Evolutionary conservation across 2,888 invertebrate genomes (phyloP).

Genomic region (Andrena marginata): DNA sequence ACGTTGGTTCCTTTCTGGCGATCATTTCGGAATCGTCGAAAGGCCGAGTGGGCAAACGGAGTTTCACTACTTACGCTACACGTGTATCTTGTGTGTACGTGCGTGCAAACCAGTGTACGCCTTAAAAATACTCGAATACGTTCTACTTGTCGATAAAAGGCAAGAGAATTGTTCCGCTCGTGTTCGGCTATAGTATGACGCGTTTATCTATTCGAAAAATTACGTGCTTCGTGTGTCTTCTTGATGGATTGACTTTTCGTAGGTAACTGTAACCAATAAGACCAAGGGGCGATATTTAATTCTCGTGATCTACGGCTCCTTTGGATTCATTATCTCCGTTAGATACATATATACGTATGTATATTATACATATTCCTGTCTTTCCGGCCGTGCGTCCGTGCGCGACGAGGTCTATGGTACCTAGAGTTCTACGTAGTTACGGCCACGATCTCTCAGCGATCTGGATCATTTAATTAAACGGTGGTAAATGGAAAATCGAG

Average conservation of each 20-base stretch:
- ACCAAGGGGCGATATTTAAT: constrained; percentile 55
- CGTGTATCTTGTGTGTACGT: constrained; percentile 44
- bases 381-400: constrained; percentile 43
- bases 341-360: constrained; percentile 39
- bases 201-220: constrained; percentile 63
- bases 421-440: constrained; percentile 66
- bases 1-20: constrained; percentile 19
- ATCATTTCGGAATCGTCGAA: constrained; percentile 32
- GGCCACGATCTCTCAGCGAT: constrained; percentile 68
- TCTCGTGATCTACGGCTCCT: constrained; percentile 47
- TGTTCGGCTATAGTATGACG: constrained; percentile 72
- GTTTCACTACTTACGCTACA: constrained; percentile 65
- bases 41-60: constrained; percentile 58
- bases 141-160: constrained; percentile 74
- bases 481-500: constrained; percentile 78
- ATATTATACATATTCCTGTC: not conserved
- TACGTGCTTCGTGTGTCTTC: constrained; percentile 60
- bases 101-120: constrained; percentile 68
- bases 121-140: constrained; percentile 74
- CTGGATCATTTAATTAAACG: constrained; percentile 69
- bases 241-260: constrained; percentile 74
- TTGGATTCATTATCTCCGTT: constrained; percentile 37
- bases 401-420: constrained; percentile 67
- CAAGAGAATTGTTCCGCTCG: constrained; percentile 75
- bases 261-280: constrained; percentile 70